A percentile compares a stretch with the other conserved stretches of the same genome.
These are phyloP conservation scores for Oscheius sp. DNA, from an alignment of 2,888 invertebrate genomes.

Conservation along the genomic window DNA sequence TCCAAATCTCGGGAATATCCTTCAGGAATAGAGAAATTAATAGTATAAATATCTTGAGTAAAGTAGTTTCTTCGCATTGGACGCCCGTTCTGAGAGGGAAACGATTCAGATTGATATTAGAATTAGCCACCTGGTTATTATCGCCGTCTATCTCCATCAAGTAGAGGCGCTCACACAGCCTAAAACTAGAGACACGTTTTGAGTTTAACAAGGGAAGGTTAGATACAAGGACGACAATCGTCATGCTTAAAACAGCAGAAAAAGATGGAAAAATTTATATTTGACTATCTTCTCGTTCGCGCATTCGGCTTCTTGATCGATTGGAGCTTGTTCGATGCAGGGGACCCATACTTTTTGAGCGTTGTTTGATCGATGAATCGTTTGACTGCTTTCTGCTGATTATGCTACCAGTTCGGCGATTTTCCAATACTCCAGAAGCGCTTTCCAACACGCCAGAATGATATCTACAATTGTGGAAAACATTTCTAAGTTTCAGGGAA, in stretches of 20 bases:
- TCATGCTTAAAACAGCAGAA: neutral
- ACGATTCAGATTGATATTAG: neutral
- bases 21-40: conserved; percentile 56
- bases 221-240: neutral
- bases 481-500: neutral
- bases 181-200: neutral
- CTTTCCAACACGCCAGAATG: conserved; percentile 43
- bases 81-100: neutral
- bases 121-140: neutral
- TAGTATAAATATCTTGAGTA: conserved; percentile 35
- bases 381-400: conserved; percentile 41
- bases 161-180: neutral
- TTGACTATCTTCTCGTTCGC: conserved; percentile 55
- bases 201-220: neutral
- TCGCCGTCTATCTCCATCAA: conserved; percentile 4
- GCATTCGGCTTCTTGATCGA: conserved; percentile 36
- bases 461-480: conserved; percentile 28
- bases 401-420: conserved; percentile 35
- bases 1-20: conserved; percentile 42
- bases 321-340: conserved; percentile 46
- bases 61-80: neutral
- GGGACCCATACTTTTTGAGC: conserved; percentile 56
- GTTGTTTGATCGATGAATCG: conserved; percentile 41
- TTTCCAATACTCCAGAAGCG: conserved; percentile 39
- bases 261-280: conserved; percentile 27